Conservation (phyloP, 2,113 vertebrate genomes). For the Grantiella picta region DNA sequence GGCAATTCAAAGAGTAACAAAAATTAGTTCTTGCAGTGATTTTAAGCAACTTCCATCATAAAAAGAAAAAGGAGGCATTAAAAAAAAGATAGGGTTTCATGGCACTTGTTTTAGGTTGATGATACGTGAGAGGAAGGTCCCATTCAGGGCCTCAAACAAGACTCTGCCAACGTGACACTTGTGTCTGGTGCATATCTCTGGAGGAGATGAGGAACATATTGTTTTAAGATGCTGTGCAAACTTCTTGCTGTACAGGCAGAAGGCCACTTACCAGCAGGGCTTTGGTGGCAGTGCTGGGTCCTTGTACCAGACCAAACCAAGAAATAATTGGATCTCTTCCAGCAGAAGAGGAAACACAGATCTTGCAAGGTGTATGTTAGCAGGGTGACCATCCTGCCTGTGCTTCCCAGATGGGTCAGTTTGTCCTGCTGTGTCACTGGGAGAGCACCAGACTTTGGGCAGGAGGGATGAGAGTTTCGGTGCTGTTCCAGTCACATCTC, state of each 20-base stretch:
- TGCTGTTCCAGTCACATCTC: background rate
- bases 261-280: background rate
- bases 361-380: background rate
- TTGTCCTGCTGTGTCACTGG: background rate
- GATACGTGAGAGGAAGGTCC: background rate
- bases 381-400: background rate
- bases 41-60: background rate
- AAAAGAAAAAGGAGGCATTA: background rate
- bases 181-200: background rate
- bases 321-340: background rate
- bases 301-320: background rate
- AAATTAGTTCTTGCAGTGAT: background rate
- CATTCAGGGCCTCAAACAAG: background rate
- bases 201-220: background rate
- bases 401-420: background rate
- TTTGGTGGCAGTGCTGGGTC: background rate
- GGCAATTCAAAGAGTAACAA: background rate
- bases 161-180: background rate
- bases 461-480: background rate
- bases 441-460: background rate
- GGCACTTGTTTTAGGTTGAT: background rate
- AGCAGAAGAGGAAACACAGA: background rate
- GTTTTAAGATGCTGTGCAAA: constrained; percentile 1
- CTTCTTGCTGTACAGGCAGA: background rate
- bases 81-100: background rate